These are phyloP conservation scores for Salvelinus sp. DNA, from an alignment of 2,113 vertebrate genomes.

Conservation along the genomic window DNA sequence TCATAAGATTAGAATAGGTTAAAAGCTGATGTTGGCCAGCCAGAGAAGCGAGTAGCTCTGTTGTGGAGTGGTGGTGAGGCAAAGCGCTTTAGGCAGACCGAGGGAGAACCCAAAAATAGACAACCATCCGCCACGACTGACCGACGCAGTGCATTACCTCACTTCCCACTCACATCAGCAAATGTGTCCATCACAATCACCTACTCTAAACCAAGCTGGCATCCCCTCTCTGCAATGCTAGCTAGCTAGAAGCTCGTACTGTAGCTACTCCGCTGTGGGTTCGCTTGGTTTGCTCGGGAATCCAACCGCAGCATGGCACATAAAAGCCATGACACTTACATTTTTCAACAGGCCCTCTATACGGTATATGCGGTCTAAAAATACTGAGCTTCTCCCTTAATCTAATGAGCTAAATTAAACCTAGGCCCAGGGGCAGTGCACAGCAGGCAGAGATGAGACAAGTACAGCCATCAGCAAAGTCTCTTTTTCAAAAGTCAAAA, in stretches of 20 bases:
- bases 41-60: slow-evolving; percentile 13
- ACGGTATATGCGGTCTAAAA: not conserved
- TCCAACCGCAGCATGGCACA: not conserved
- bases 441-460: slow-evolving; percentile 44
- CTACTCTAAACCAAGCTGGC: slow-evolving; percentile 52
- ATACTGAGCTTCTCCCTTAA: slow-evolving; percentile 34
- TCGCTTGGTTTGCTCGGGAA: not conserved
- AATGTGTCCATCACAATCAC: slow-evolving; percentile 60
- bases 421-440: slow-evolving; percentile 25
- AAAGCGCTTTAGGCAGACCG: slow-evolving; percentile 49
- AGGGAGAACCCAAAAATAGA: slow-evolving; percentile 63
- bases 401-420: slow-evolving; percentile 58
- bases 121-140: not conserved
- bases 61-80: slow-evolving; percentile 34
- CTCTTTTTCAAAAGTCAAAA: not conserved
- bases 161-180: slow-evolving; percentile 58
- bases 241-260: slow-evolving; percentile 23
- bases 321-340: slow-evolving; percentile 52
- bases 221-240: slow-evolving; percentile 38
- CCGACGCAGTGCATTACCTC: slow-evolving; percentile 56
- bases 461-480: slow-evolving; percentile 43
- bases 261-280: slow-evolving; percentile 29
- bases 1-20: slow-evolving; percentile 19
- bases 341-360: slow-evolving; percentile 42
- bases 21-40: not conserved